Percentiles rank a stretch among this genome's conserved stretches.
Evolutionary conservation across 2,797 vertebrate genomes (phyloP).

Genomic region (Sebastes reedi): DNA sequence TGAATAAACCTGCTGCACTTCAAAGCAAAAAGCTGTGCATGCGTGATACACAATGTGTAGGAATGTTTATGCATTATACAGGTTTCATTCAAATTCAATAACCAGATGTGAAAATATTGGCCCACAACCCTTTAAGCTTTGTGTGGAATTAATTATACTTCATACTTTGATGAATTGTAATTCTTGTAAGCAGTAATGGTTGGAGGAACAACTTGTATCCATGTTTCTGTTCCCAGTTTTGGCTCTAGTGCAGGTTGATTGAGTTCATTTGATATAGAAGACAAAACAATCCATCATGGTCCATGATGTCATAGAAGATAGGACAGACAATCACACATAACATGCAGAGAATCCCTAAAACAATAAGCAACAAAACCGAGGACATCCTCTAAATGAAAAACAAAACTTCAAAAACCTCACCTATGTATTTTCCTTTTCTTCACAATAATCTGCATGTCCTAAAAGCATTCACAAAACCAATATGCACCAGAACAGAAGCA

Average conservation of each 20-base stretch:
- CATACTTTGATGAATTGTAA: too few relatives aligned
- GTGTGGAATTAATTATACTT: neutral
- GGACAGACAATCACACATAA: too few relatives aligned
- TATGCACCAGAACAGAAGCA: neutral
- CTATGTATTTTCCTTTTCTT: neutral
- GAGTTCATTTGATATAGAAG: neutral
- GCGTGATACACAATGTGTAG: too few relatives aligned
- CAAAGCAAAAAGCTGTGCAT: neutral
- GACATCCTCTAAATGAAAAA: too few relatives aligned
- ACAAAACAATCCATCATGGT: neutral
- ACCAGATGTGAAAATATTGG: constrained; percentile 10
- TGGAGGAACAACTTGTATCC: neutral
- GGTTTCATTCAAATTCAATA: neutral
- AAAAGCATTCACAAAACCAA: neutral
- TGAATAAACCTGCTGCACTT: neutral
- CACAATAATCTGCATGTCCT: neutral
- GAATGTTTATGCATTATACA: too few relatives aligned
- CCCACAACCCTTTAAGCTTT: neutral
- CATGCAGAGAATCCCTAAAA: too few relatives aligned
- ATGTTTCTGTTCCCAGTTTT: neutral
- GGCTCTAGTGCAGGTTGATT: neutral
- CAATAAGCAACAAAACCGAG: too few relatives aligned
- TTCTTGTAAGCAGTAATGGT: neutral
- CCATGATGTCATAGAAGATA: too few relatives aligned
- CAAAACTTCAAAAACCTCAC: too few relatives aligned